phyloP scores from a whole-genome alignment of 2,113 vertebrate genomes.

The Megaptera novaeangliae region DNA sequence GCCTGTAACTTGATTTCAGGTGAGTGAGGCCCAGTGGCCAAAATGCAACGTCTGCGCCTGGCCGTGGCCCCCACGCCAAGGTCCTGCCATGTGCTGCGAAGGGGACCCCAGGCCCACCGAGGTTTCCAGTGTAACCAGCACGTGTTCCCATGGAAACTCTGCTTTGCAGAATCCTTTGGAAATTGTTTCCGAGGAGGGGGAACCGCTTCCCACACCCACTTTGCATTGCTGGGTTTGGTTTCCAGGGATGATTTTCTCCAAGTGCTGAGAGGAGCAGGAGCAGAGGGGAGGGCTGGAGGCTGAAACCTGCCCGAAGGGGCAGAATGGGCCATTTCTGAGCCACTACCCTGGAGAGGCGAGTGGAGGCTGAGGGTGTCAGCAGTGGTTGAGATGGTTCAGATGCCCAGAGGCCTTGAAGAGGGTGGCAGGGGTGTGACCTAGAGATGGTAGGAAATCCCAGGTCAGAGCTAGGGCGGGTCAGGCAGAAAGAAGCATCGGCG shows the following conservation, averaged over 20 bases:
- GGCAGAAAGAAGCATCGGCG: neutral
- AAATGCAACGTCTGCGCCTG: neutral
- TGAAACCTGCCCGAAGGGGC: neutral
- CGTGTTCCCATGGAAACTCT: slow-evolving; percentile 69
- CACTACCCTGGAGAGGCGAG: neutral
- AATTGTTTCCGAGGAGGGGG: neutral
- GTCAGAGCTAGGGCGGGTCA: neutral
- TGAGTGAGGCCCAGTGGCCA: neutral
- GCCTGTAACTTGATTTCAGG: slow-evolving; percentile 32
- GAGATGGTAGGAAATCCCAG: fast-evolving
- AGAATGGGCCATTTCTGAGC: fast-evolving
- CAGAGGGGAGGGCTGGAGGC: neutral
- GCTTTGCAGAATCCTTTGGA: slow-evolving; percentile 47
- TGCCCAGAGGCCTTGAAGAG: neutral
- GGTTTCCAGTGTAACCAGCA: neutral
- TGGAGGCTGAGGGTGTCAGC: neutral
- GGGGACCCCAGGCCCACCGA: neutral
- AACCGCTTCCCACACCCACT: neutral
- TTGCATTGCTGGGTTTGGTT: neutral
- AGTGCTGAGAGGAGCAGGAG: neutral
- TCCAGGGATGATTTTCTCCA: neutral
- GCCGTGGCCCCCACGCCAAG: fast-evolving
- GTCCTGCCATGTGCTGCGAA: neutral
- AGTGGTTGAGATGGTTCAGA: neutral
- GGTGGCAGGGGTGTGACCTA: neutral